These are phyloP conservation scores for Nesometra sesokonis DNA, from an alignment of 35 echinoderm and acorn worm species.

Conservation along the genomic window DNA sequence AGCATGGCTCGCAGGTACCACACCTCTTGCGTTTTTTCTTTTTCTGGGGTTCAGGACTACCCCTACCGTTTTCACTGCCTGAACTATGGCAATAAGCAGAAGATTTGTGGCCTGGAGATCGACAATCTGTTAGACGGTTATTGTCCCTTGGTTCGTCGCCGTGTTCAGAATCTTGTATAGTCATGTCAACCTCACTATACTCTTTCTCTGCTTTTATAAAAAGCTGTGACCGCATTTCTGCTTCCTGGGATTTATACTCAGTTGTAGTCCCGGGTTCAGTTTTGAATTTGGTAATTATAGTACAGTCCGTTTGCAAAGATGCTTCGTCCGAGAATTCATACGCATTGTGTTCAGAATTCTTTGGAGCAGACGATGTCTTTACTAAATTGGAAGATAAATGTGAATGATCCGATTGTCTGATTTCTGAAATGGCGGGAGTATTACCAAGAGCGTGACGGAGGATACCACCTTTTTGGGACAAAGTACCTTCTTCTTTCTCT, in stretches of 20 bases:
- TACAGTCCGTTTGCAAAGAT: not conserved
- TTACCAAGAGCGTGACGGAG: not conserved
- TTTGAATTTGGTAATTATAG: not conserved
- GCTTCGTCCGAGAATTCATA: not conserved
- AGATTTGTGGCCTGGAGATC: not conserved
- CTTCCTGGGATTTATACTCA: not conserved
- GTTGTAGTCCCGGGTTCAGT: not conserved
- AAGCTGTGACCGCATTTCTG: not conserved
- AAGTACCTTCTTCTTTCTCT: not conserved
- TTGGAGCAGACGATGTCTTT: not conserved
- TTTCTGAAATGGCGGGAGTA: not conserved
- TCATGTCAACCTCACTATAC: not conserved
- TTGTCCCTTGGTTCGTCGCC: not conserved
- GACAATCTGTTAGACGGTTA: too few species aligned
- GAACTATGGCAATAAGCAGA: not conserved
- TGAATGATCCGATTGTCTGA: not conserved
- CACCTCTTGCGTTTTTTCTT: constrained; percentile 97
- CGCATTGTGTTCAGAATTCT: not conserved
- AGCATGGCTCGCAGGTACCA: constrained; percentile 73
- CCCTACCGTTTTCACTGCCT: not conserved
- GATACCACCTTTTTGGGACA: not conserved
- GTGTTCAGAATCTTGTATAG: not conserved
- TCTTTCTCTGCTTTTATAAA: not conserved
- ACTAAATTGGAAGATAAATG: not conserved
- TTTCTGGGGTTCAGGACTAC: constrained; percentile 20